Percentiles rank a stretch among this genome's conserved stretches.
Evolutionary conservation across 2,888 invertebrate genomes (phyloP).

Genomic region (Agriotes lineatus): DNA sequence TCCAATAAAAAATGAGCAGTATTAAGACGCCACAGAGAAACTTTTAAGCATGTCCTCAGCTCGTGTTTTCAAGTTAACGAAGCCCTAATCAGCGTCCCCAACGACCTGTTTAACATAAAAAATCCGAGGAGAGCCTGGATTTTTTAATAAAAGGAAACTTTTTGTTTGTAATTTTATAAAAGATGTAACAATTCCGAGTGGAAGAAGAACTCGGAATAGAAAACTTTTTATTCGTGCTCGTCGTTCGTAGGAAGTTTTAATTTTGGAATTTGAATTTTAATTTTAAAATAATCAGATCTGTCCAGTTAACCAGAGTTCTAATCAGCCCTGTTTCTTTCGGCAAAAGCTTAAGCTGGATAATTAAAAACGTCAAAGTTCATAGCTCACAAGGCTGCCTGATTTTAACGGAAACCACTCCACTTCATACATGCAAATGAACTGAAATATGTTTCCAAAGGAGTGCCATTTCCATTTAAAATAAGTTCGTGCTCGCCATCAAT

Average conservation of each 20-base stretch:
- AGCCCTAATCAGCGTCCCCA: neutral
- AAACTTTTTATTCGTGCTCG: conserved; percentile 15
- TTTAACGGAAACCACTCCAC: neutral
- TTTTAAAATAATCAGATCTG: conserved; percentile 4
- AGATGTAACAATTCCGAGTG: conserved; percentile 1
- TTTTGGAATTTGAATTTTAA: conserved; percentile 13
- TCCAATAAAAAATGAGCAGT: too few relatives aligned
- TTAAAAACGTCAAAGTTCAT: conserved; percentile 9
- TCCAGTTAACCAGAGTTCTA: neutral
- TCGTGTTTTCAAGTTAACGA: neutral
- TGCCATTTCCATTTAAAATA: conserved; percentile 22
- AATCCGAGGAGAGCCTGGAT: neutral
- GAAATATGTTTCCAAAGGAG: conserved; percentile 19
- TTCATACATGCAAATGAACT: conserved; percentile 21
- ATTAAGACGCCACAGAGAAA: too few relatives aligned
- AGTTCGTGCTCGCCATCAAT: conserved; percentile 10
- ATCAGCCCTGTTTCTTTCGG: conserved; percentile 8
- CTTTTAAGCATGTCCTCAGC: neutral
- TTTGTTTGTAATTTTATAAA: conserved; percentile 7
- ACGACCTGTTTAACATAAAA: conserved; percentile 7
- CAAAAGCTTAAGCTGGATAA: neutral
- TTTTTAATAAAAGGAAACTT: conserved; percentile 10
- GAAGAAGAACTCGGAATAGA: neutral
- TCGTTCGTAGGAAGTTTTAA: neutral
- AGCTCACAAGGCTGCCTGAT: neutral